These are phyloP conservation scores for Latrodectus hesperus DNA, from an alignment of 2,888 invertebrate genomes.

Conservation along the genomic window DNA sequence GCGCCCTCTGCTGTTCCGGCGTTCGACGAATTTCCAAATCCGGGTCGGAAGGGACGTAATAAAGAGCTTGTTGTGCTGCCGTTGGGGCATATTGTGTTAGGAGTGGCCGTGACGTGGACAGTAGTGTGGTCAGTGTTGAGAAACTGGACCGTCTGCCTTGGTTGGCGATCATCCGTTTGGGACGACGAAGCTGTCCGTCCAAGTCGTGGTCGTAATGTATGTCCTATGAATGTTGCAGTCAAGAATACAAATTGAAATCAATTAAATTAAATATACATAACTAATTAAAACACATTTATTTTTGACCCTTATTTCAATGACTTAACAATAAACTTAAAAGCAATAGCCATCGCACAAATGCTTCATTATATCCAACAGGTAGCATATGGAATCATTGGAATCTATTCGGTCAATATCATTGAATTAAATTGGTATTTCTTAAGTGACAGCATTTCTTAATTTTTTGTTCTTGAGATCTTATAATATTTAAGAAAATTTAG, in stretches of 20 bases:
- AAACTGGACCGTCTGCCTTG: constrained; percentile 66
- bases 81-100: constrained; percentile 60
- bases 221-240: constrained; percentile 14
- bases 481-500: too few relatives aligned
- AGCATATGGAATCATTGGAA: too few relatives aligned
- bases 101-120: constrained; percentile 63
- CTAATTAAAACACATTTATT: too few relatives aligned
- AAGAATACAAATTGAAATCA: background rate
- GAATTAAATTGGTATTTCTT: too few relatives aligned
- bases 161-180: constrained; percentile 71
- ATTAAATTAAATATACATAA: background rate
- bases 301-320: too few relatives aligned
- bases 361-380: too few relatives aligned
- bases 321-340: too few relatives aligned
- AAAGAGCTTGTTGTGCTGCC: constrained; percentile 45
- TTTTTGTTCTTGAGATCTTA: too few relatives aligned
- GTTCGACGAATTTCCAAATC: constrained; percentile 50
- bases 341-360: too few relatives aligned
- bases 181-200: constrained; percentile 73
- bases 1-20: constrained; percentile 59
- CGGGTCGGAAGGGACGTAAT: constrained; percentile 59
- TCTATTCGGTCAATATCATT: too few relatives aligned
- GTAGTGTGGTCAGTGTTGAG: constrained; percentile 55
- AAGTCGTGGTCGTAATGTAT: constrained; percentile 73
- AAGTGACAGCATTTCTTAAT: too few relatives aligned